These are phyloP conservation scores for Neolamprologus modestus DNA, from an alignment of 2,113 vertebrate species.

Conservation along the genomic window DNA sequence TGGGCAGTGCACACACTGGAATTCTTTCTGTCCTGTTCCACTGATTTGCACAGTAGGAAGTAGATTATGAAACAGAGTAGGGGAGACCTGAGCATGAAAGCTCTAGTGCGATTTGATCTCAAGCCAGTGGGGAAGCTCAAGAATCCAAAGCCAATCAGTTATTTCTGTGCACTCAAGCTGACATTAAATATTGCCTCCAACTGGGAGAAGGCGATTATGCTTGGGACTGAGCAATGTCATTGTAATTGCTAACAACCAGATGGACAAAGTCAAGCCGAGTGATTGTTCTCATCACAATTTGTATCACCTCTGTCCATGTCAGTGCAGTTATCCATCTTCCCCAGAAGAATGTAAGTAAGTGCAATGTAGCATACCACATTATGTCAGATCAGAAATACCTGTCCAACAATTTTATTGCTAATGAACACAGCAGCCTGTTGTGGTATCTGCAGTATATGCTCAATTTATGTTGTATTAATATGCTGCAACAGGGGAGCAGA, in stretches of 20 bases:
- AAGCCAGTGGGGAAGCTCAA: constrained; percentile 1
- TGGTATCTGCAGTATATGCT: background rate
- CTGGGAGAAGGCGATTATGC: background rate
- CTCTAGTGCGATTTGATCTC: constrained; percentile 6
- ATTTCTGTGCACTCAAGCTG: constrained; percentile 14
- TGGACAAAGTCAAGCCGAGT: constrained; percentile 10
- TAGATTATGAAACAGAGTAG: background rate
- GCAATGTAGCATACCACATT: background rate
- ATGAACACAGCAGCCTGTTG: background rate
- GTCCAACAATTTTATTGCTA: background rate
- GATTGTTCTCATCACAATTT: constrained; percentile 11
- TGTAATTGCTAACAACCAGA: constrained; percentile 22
- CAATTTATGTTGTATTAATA: background rate
- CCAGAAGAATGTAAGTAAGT: background rate
- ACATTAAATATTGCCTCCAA: constrained; percentile 28
- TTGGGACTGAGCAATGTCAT: constrained; percentile 8
- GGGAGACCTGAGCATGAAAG: background rate
- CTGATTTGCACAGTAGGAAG: constrained; percentile 2
- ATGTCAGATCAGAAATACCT: constrained; percentile 3
- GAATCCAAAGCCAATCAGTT: background rate
- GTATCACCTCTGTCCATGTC: background rate
- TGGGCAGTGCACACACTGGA: background rate
- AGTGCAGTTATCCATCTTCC: background rate
- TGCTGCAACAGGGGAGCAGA: background rate
- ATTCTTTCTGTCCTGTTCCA: background rate